Base-by-base conservation (phyloP, 2,888 invertebrate species). In the Hirtodrosophila cameraria region DNA sequence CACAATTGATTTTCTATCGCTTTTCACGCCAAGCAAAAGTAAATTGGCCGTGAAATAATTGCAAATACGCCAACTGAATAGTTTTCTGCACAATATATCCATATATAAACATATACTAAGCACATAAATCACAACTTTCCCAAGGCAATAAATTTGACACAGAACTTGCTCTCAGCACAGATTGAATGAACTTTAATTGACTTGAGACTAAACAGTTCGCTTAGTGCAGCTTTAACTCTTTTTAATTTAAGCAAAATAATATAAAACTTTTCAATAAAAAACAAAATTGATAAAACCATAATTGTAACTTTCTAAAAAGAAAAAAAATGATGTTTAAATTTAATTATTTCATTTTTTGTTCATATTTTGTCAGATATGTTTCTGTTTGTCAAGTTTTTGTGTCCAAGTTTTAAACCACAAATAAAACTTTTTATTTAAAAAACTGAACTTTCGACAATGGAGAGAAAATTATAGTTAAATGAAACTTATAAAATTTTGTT, bases 41-140 rank as follows among this genome's bases (percentile, higher is more conserved):
- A 75, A 82, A 82, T 82, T 86, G 87, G 46, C 70, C 85, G 82
- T 82, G 73, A 86, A 82, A 86, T 82, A 69, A 86, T 86, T 82
- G 67, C 85, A 60, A 67, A 86, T 68, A 78, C 65, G 70, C 53
- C 53, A 61, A 58, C 54, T 49, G 69, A 64, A 69, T 73, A 76
- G 48, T 74, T 69, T 41, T 57, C 36, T 49, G 49, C 20, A 20
- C 30, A 67, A 67, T 50, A 43, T 41, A 23, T 31, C 28, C 49
- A 23, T 38, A 49, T 25, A 43, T 13, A 30, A 33, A 11, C 8
- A 43, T 18, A 16, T 18, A 39, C 15, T 8, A 11, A 15, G 20
- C 27, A 59, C 62, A 78, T 75, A 85, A 82, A 78, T 71, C 79
- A 71, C 67, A 58, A 61, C 33, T 50, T 43, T 54, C 50, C 41